Conservation (phyloP, 2,113 vertebrate genomes). For the Pyxicephalus adspersus region DNA sequence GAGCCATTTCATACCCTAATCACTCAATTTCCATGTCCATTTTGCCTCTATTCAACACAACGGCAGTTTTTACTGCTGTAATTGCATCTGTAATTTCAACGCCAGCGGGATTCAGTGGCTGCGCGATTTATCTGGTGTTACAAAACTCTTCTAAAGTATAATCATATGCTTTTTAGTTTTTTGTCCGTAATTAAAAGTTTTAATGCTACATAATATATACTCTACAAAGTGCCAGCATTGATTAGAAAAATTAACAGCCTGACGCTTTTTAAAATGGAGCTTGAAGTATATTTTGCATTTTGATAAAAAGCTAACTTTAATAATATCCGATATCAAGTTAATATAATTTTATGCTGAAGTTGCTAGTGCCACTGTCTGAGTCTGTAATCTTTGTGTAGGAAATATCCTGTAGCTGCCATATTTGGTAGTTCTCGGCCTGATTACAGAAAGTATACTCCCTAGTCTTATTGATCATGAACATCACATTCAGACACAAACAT, state of each 20-base stretch:
- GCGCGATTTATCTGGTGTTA: slow-evolving; percentile 34
- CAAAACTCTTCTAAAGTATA: slow-evolving; percentile 11
- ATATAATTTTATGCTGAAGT: too few relatives aligned
- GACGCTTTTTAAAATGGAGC: too few relatives aligned
- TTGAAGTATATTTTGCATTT: too few relatives aligned
- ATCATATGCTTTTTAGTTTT: slow-evolving; percentile 6
- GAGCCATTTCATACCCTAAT: slow-evolving; percentile 17
- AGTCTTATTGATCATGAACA: too few relatives aligned
- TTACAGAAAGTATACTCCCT: too few relatives aligned
- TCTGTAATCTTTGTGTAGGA: too few relatives aligned
- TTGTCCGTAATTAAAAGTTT: slow-evolving; percentile 9
- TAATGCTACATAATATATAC: slow-evolving; percentile 3
- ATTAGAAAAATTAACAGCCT: not conserved
- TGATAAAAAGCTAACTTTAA: too few relatives aligned
- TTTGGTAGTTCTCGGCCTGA: too few relatives aligned
- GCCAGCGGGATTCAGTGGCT: slow-evolving; percentile 19
- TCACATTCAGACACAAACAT: too few relatives aligned
- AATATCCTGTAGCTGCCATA: too few relatives aligned
- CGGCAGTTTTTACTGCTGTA: slow-evolving; percentile 3
- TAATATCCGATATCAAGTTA: too few relatives aligned
- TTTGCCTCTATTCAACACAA: slow-evolving; percentile 4
- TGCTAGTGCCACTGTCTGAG: too few relatives aligned
- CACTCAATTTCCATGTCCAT: slow-evolving; percentile 34
- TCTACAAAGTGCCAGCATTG: not conserved
- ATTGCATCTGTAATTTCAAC: slow-evolving; percentile 40